Evolutionary conservation across 1,140 invertebrate genomes (phyloP).

Genomic region (Drosophila lini): DNA sequence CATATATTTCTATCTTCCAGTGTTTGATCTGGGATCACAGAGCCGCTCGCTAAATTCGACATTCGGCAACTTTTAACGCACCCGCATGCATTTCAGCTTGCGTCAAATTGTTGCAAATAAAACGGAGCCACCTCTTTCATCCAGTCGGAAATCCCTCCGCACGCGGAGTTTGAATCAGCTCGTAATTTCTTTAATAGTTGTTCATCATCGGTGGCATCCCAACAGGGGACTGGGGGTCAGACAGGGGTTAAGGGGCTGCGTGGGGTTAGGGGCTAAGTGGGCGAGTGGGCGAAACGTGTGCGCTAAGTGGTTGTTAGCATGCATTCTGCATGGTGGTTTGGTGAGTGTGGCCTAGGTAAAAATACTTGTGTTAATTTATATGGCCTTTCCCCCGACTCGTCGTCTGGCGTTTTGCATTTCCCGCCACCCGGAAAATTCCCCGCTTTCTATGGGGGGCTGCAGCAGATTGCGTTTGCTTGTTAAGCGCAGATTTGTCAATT

Average conservation of each 20-base stretch:
- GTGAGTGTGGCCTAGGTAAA: slow-evolving; percentile 58
- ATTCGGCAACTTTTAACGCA: slow-evolving; percentile 77
- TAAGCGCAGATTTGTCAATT: slow-evolving; percentile 76
- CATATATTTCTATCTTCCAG: background rate
- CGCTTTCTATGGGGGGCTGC: slow-evolving; percentile 32
- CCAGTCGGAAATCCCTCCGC: background rate
- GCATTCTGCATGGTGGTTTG: slow-evolving; percentile 61
- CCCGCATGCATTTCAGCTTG: slow-evolving; percentile 74
- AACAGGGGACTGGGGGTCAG: slow-evolving; percentile 1
- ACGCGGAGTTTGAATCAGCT: slow-evolving; percentile 55
- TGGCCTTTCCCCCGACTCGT: slow-evolving; percentile 37
- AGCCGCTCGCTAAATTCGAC: slow-evolving; percentile 45
- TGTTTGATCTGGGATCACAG: slow-evolving; percentile 30
- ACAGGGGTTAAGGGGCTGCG: background rate
- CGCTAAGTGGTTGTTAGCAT: slow-evolving; percentile 78
- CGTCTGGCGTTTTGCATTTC: slow-evolving; percentile 38
- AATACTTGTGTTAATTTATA: slow-evolving; percentile 80
- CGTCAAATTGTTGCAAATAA: slow-evolving; percentile 80
- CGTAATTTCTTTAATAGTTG: slow-evolving; percentile 80
- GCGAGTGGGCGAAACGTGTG: slow-evolving; percentile 33
- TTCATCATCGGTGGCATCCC: slow-evolving; percentile 53
- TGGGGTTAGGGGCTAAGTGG: slow-evolving; percentile 3
- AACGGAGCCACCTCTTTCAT: slow-evolving; percentile 27
- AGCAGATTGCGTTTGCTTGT: slow-evolving; percentile 68
- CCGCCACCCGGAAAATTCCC: slow-evolving; percentile 11